Evolutionary conservation across 2,888 invertebrate genomes (phyloP).

Genomic region (Phaonia tiefii): DNA sequence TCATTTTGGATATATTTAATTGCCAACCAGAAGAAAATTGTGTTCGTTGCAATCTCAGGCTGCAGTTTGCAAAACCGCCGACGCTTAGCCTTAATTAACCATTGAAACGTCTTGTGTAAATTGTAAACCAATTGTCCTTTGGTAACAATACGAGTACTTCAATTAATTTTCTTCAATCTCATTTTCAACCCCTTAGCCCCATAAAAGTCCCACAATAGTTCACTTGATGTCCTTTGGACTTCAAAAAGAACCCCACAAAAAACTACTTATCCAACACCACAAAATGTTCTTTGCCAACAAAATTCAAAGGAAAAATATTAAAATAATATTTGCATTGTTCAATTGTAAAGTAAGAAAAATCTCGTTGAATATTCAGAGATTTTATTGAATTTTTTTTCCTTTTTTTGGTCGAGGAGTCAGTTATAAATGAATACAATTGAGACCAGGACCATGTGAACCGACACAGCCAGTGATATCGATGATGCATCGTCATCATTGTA

Average conservation of each 20-base stretch:
- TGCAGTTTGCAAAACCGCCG: too few relatives aligned
- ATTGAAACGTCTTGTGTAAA: too few relatives aligned
- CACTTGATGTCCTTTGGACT: neutral
- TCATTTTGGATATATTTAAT: too few relatives aligned
- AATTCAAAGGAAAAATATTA: too few relatives aligned
- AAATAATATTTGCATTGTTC: conserved; percentile 6
- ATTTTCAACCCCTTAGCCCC: neutral
- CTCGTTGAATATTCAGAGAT: conserved; percentile 25
- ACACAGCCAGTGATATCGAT: neutral
- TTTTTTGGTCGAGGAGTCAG: neutral
- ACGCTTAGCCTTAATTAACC: too few relatives aligned
- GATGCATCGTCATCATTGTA: neutral
- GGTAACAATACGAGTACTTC: neutral
- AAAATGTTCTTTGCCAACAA: too few relatives aligned
- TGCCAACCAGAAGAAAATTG: too few relatives aligned
- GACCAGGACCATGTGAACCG: conserved; percentile 1
- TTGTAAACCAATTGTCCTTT: neutral
- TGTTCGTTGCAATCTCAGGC: too few relatives aligned
- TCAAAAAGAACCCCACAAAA: too few relatives aligned
- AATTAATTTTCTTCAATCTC: too few relatives aligned
- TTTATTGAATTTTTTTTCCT: conserved; percentile 30
- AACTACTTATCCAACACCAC: neutral
- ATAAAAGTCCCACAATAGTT: neutral
- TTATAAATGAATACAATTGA: conserved; percentile 15
- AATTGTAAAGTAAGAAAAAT: conserved; percentile 28